Conservation (phyloP, 2,113 vertebrate species). For the Danionella cerebrum region DNA sequence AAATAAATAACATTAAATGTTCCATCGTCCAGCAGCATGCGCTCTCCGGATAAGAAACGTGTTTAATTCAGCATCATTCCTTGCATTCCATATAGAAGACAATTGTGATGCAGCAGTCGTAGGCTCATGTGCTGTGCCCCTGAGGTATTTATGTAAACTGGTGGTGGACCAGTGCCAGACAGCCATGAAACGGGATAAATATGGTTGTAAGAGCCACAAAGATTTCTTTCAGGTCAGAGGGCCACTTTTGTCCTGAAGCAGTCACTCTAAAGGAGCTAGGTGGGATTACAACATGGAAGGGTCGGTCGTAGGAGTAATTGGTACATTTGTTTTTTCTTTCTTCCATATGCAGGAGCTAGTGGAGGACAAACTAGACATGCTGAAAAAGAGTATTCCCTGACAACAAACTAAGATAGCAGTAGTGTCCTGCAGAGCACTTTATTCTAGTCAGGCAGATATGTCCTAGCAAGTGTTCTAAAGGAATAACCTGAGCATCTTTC, state of each 20-base stretch:
- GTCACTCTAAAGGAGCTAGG: not conserved
- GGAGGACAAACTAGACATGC: no score
- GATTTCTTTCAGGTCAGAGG: slow-evolving; percentile 10
- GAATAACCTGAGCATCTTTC: no score
- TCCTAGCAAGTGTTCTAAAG: no score
- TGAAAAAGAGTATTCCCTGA: no score
- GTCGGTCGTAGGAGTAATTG: not conserved
- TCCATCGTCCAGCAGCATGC: no score
- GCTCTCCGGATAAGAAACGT: no score
- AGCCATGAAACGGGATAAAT: not conserved
- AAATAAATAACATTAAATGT: no score
- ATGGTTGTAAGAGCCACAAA: not conserved
- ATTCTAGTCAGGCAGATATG: no score
- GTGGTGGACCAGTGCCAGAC: slow-evolving; percentile 17
- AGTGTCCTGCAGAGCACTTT: no score
- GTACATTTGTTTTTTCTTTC: not conserved
- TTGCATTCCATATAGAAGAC: not conserved
- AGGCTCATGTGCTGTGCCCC: not conserved
- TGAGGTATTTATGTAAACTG: not conserved
- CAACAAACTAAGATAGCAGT: no score
- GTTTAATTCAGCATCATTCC: not conserved
- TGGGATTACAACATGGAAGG: not conserved
- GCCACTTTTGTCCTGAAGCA: not conserved
- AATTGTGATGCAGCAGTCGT: not conserved
- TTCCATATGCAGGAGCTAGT: not conserved